Evolutionary conservation across 2,113 vertebrate genomes (phyloP), one percentile per base, ranked within the genome.

Genomic region (Eonycteris spelaea): DNA sequence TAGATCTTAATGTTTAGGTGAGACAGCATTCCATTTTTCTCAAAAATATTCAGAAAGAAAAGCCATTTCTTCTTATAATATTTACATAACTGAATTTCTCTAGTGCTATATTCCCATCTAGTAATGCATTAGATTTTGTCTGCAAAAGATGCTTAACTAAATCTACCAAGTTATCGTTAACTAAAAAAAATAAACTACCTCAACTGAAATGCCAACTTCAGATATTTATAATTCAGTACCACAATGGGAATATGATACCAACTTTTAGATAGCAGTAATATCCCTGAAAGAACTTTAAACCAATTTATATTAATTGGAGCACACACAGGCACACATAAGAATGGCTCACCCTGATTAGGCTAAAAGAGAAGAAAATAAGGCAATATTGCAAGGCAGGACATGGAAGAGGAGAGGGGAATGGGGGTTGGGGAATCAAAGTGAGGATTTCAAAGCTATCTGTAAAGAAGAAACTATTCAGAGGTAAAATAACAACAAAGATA

Each of bases 21-120:
- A 95, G 45, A 33, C 91, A 86, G 85, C 93, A 96, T 73, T 75
- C 67, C 94, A 73, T 14, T n/a, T 90, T 97, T 97, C 97, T 95
- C 90, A 91, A 96, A 98, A 98, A 88, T 67, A 70, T 26, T 95
- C 86, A 97, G 5, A 51, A 51, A 97, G 89, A 97, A 92, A 53
- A 94, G 10, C 71, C 92, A 16, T 40, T 61, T 45, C 87, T 65
- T 89, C 71, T 71, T 51, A 59, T 57, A 43, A 74, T 33, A 93
- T 90, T 84, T 92, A 67, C 38, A 87, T 74, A 97, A 89, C 2
- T 65, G 92, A 95, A 94, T 77, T 71, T 57, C 96, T 95, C 88
- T 93, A 59, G 45, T 95, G 51, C 75, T 91, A 73, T 78, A 75
- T 91, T 38, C 77, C 89, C 63, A 63, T 94, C 38, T 0, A 0